Conservation (phyloP, 2,797 vertebrate genomes). For the Dendrocincla fuliginosa region DNA sequence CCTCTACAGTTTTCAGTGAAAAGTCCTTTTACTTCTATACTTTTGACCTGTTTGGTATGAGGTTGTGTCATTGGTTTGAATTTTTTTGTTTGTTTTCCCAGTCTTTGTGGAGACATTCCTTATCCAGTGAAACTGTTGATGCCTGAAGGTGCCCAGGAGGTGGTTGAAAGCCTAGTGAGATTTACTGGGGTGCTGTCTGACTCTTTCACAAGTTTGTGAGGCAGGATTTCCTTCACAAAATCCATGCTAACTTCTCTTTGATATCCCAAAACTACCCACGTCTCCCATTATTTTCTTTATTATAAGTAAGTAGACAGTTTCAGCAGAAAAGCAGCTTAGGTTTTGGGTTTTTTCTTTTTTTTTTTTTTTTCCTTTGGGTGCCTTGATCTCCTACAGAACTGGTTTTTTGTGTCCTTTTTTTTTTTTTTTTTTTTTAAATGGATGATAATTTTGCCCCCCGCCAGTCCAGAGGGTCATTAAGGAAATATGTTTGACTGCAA, state of each 20-base stretch:
- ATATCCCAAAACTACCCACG: accelerated
- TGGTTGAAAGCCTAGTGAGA: neutral
- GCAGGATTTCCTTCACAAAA: neutral
- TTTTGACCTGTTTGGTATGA: neutral
- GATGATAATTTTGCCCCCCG: neutral
- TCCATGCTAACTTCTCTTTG: neutral
- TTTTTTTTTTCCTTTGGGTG: neutral
- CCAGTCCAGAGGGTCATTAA: neutral
- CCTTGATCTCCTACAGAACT: neutral
- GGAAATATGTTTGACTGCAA: neutral
- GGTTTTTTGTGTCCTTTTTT: accelerated
- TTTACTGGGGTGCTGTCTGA: neutral
- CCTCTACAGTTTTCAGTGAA: neutral
- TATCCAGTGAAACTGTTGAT: neutral
- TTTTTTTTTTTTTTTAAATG: neutral
- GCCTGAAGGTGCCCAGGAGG: neutral
- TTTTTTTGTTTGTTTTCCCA: neutral
- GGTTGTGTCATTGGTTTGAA: neutral
- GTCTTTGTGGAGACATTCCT: neutral
- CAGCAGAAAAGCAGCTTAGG: neutral
- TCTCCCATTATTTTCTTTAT: neutral
- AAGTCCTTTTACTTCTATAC: neutral
- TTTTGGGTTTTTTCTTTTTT: too few relatives aligned
- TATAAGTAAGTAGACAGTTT: neutral
- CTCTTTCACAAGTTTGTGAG: neutral